Base-by-base conservation (phyloP, 2,113 vertebrate species). In the Paramormyrops kingsleyae region DNA sequence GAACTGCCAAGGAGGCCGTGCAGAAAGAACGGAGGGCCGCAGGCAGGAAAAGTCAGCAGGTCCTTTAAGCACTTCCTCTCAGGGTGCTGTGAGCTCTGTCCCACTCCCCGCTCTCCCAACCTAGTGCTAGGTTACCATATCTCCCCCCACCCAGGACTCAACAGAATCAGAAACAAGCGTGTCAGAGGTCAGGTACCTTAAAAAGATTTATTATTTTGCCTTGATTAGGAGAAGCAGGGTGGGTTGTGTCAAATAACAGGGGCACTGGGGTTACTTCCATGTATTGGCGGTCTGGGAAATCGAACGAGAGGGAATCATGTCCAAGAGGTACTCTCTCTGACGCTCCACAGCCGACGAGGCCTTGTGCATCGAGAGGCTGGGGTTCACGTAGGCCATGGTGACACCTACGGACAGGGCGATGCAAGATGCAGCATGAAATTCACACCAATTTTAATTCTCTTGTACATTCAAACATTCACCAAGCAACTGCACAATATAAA, bases 301-400 rank as follows among this genome's bases (percentile, higher is more conserved):
- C 77, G 98, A 98, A 89, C 98, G 97, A 3, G 98, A 98, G 50
- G 98, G 98, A 92, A 99, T 98, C 98, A 99, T 99, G 94, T 98
- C 98, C 92, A 99, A 96, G 90, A 99, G 98, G 93, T 98, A 99
- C 91, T 99, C 98, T 84, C 98, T 97, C 95, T 99, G 98, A 90
- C 98, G 98, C 70, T 99, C 98, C 90, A 98, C 97, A 0, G 97
- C 96, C 0, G 96, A 94, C 0, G 96, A 96, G 0, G 95, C 95
- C 94, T 99, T 99, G 94, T 99, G 98, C 86, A 97, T 96, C 0
- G 97, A 93, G 93, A 99, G 93, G 77, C 97, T 96, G 7, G 98
- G 97, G 91, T 97, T 97, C 89, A 99, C 97, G 1, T 99, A 99
- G 10, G 98, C 96, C 92, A 99, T 96, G 3, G 97, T 97, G 89